Conservation (phyloP, 2,888 invertebrate genomes). For the Conomelus anceps region DNA sequence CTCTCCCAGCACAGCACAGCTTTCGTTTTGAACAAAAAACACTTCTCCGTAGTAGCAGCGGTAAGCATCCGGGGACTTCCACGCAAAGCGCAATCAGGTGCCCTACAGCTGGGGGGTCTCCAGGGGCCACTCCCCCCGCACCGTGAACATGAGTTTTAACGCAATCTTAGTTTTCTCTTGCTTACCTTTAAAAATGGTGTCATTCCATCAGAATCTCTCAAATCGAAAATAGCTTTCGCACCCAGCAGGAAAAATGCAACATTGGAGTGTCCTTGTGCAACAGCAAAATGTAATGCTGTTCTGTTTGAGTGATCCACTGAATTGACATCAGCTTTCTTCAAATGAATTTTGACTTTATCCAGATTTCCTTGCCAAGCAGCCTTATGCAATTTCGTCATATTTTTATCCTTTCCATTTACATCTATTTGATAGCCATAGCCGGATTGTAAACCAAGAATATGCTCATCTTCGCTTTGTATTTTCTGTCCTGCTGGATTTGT, state of each 20-base stretch:
- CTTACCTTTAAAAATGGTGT: slow-evolving; percentile 39
- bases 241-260: slow-evolving; percentile 38
- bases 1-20: too few relatives aligned
- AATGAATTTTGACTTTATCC: slow-evolving; percentile 36
- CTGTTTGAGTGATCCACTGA: slow-evolving; percentile 36
- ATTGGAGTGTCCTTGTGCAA: slow-evolving; percentile 38
- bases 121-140: too few relatives aligned
- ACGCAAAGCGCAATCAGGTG: too few relatives aligned
- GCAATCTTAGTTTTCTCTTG: neutral
- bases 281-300: slow-evolving; percentile 39
- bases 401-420: slow-evolving; percentile 37
- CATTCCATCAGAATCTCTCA: slow-evolving; percentile 38
- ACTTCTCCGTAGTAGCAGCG: too few relatives aligned
- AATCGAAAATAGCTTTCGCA: slow-evolving; percentile 37
- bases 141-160: neutral
- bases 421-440: slow-evolving; percentile 36
- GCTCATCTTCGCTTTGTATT: slow-evolving; percentile 34
- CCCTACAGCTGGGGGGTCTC: too few relatives aligned
- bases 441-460: slow-evolving; percentile 32
- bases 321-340: slow-evolving; percentile 38
- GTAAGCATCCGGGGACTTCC: too few relatives aligned
- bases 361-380: slow-evolving; percentile 39
- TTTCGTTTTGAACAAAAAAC: too few relatives aligned
- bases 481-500: slow-evolving; percentile 35
- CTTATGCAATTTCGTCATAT: slow-evolving; percentile 37